phyloP scores from a whole-genome alignment of 1,140 invertebrate species.

The Wiebesia pumilae region DNA sequence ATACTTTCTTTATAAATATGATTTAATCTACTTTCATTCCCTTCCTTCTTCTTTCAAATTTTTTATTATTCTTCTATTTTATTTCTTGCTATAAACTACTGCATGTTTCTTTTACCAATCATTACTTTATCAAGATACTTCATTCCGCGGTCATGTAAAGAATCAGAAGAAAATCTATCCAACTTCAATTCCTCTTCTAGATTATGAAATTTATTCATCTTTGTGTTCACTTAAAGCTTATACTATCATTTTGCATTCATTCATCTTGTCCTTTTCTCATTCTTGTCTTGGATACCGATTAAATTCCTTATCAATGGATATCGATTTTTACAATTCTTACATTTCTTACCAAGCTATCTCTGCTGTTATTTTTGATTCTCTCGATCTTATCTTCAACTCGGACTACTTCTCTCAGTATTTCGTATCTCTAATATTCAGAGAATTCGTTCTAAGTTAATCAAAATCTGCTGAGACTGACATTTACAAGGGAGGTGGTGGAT shows the following conservation, averaged over 20 bases:
- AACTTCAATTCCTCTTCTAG: not conserved
- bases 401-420: not conserved
- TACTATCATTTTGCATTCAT: not conserved
- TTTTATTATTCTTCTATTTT: conserved; percentile 8
- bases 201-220: not conserved
- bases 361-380: not conserved
- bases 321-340: too few species aligned
- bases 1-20: too few species aligned
- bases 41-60: not conserved
- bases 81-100: not conserved
- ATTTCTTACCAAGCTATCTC: not conserved
- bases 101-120: conserved; percentile 26
- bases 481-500: not conserved
- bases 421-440: not conserved
- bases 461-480: conserved; percentile 7
- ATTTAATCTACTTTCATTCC: too few species aligned
- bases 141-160: conserved; percentile 18
- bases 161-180: not conserved
- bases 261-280: not conserved
- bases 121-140: too few species aligned
- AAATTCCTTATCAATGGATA: too few species aligned
- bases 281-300: not conserved
- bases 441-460: conserved; percentile 14
- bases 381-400: not conserved
- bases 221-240: not conserved